These are phyloP conservation scores for Lasius fuliginosus DNA, from an alignment of 2,888 invertebrate genomes.

Conservation along the genomic window DNA sequence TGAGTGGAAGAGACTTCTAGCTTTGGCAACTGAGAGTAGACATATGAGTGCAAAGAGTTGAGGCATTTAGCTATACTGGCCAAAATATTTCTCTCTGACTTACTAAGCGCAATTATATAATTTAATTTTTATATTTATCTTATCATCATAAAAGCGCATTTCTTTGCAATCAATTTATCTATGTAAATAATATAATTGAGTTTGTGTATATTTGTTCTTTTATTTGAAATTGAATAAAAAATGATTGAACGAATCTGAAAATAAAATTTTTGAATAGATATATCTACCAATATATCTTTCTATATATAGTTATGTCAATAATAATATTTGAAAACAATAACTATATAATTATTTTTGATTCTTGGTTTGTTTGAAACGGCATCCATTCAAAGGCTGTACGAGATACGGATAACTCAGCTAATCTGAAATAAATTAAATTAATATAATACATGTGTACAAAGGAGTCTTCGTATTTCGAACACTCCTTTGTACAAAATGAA, in stretches of 20 bases:
- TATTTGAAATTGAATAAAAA: background rate
- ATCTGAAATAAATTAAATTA: conserved; percentile 25
- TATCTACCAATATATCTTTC: background rate
- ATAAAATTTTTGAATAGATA: background rate
- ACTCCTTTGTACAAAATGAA: conserved; percentile 78
- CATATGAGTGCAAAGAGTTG: conserved; percentile 2
- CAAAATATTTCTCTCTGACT: conserved; percentile 21
- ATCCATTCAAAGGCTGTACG: background rate
- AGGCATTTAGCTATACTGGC: conserved; percentile 9
- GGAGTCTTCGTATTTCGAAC: background rate
- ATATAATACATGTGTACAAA: background rate
- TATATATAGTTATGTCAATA: background rate
- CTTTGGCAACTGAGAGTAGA: background rate
- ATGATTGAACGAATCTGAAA: background rate
- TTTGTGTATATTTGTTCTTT: background rate
- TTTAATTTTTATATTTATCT: conserved; percentile 11
- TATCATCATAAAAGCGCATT: background rate
- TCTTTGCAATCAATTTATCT: background rate
- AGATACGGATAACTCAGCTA: background rate
- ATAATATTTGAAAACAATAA: conserved; percentile 24
- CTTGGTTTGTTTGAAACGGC: background rate
- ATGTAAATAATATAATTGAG: background rate
- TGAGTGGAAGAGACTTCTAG: too few species aligned
- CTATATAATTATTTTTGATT: background rate
- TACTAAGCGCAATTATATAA: background rate